Evolutionary conservation across 2,797 vertebrate species (phyloP), one percentile per base, ranked within the genome.

Genomic region (Malacoctenus gilli): DNA sequence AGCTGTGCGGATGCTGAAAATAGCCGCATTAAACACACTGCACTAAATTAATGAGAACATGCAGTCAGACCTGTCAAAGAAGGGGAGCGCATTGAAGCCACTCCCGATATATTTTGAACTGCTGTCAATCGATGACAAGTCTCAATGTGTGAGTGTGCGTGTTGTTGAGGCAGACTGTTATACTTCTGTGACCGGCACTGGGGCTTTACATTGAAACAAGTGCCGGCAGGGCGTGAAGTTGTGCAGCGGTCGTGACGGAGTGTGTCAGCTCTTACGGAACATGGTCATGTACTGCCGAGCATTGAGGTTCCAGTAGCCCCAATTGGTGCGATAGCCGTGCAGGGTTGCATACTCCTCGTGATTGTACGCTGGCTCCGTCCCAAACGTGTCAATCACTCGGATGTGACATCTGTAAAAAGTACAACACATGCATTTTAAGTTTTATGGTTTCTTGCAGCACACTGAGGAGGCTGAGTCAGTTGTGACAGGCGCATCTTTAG

Each of bases 291-390:
- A 99, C 89, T 99, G 97, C 64, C 92, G 86, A 62, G 94, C 89
- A 68, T 95, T 94, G 30, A 98, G 94, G 88, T 95, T 98, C 97
- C 97, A 99, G 91, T 98, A 98, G 68, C 97, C 97, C 97, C 97
- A 98, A 93, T 95, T 98, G 85, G 96, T 97, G 71, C 96, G 90
- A 91, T 94, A 98, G 65, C 95, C 95, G 0, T 96, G 95, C 54
- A 96, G 88, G 0, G 94, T 97, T 46, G 97, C 96, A 0, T 99
- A 99, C 56, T 97, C 95, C 87, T 98, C 95, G 0, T 98, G 95
- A 82, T 98, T 99, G 82, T 98, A 99, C 0, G 95, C 95, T 0
- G 97, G 97, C 54, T 99, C 97, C 0, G 97, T 99, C 42, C 97
- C 97, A 13, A 99, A 99, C 0, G 97, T 96, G 83, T 99, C 97